Evolutionary conservation across 2,888 invertebrate genomes (phyloP), one percentile per base, ranked within the genome.

Genomic region (Nemotelus nigrinus): DNA sequence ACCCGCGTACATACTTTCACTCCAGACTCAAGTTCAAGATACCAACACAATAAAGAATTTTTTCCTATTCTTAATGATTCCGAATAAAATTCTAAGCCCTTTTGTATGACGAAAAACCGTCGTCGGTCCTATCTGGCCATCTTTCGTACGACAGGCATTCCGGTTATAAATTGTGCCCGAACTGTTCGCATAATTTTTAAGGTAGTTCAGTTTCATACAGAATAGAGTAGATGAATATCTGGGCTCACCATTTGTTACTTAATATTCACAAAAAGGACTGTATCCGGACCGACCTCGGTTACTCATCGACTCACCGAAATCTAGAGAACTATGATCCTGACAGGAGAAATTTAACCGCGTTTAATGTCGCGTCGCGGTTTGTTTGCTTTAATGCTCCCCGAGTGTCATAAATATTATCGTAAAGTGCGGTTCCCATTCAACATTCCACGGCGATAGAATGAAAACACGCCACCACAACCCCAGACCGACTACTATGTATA

Each of bases 171-270:
- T 60, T 43, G 41, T 60, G 1, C 43, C 39, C 41, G 3, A 4
- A 43, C 41, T 39, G 41, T 60, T 60, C 60, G 60, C 60, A 60
- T 60, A 60, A 60, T 60, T 25, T 41, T 60, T 43, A 25, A 10
- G 25, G 39, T 60, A 25, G 25, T 60, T 60, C 60, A 60, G n/a
- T 41, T 39, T 60, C 60, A n/a, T 4, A 39, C 3, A 60, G n/a
- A 55, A 53, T 53, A 70, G 70, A 53, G 70, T 53, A 55, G 70
- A 70, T 70, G 70, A 41, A 53, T 70, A 70, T 70, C 70, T 41
- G 25, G 7, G 43, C 55, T 7, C 3, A 43, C 41, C 41, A 70
- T 70, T 70, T 70, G 70, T 70, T 68, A 70, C n/a, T 70, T 55
- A 70, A 53, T 70, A 70, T 53, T 53, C 70, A 43, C 55, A 53